Percentiles rank a stretch among this genome's conserved stretches.
These are phyloP conservation scores for Macrotrachela quadricornifera DNA, from an alignment of 1,140 invertebrate genomes.

Conservation along the genomic window DNA sequence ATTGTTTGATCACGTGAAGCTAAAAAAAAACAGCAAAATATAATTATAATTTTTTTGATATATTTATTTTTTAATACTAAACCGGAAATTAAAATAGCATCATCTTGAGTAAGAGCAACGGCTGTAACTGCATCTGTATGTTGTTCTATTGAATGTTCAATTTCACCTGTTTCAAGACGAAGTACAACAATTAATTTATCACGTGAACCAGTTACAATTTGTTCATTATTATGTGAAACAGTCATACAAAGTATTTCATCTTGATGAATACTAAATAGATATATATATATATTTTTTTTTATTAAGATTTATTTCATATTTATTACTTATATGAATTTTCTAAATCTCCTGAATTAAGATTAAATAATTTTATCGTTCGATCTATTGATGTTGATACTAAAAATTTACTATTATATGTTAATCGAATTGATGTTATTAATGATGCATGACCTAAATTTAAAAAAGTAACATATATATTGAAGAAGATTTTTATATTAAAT, in stretches of 20 bases:
- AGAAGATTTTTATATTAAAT: too few relatives aligned
- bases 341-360: slow-evolving; percentile 45
- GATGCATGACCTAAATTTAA: slow-evolving; percentile 42
- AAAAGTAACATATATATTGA: too few relatives aligned
- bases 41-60: too few relatives aligned
- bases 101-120: slow-evolving; percentile 48
- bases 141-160: slow-evolving; percentile 58
- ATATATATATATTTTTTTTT: too few relatives aligned
- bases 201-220: slow-evolving; percentile 56
- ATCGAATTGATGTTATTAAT: slow-evolving; percentile 48
- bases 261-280: too few relatives aligned
- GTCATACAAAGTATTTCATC: slow-evolving; percentile 47
- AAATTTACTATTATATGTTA: slow-evolving; percentile 52
- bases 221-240: slow-evolving; percentile 46
- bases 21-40: slow-evolving; percentile 11
- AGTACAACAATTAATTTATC: slow-evolving; percentile 57
- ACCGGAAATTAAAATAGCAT: slow-evolving; percentile 56
- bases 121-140: slow-evolving; percentile 55
- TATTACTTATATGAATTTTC: slow-evolving; percentile 46
- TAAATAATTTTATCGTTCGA: slow-evolving; percentile 57
- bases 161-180: slow-evolving; percentile 39
- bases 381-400: slow-evolving; percentile 61
- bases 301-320: slow-evolving; percentile 18
- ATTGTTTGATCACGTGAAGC: slow-evolving; percentile 51
- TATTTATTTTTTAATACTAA: not conserved